Conservation (phyloP, 2,113 vertebrate genomes). For the Myrmecobius fasciatus region DNA sequence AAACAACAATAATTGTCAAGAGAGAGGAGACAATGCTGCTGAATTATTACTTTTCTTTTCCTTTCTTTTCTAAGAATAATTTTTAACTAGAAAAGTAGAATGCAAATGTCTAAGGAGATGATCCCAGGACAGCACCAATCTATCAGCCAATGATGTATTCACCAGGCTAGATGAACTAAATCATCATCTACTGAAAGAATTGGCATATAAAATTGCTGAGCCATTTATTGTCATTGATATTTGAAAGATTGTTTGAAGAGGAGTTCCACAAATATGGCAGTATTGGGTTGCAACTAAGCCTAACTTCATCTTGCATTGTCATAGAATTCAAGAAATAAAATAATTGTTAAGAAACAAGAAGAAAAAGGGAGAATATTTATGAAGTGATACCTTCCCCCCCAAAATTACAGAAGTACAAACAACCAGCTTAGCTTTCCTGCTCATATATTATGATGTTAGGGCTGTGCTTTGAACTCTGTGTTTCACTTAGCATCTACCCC, state of each 20-base stretch:
- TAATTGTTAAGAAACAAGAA: neutral
- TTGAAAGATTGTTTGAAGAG: neutral
- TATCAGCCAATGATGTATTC: neutral
- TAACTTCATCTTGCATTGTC: neutral
- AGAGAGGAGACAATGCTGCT: neutral
- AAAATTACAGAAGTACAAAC: neutral
- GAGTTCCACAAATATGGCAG: neutral
- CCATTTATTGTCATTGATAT: neutral
- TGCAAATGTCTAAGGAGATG: neutral
- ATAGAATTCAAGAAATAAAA: neutral
- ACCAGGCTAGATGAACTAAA: neutral
- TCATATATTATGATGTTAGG: neutral
- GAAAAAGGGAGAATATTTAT: neutral
- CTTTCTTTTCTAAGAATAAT: neutral
- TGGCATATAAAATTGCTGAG: neutral
- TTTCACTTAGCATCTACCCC: neutral
- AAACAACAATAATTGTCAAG: neutral
- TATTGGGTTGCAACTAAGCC: neutral
- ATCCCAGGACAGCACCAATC: neutral
- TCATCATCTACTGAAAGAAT: neutral
- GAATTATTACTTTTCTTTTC: neutral
- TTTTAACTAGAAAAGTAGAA: neutral
- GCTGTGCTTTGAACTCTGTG: neutral
- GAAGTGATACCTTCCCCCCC: neutral
- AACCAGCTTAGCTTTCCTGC: neutral